Base-by-base conservation (phyloP, 2,797 vertebrate genomes). In the Danionella dracula region DNA sequence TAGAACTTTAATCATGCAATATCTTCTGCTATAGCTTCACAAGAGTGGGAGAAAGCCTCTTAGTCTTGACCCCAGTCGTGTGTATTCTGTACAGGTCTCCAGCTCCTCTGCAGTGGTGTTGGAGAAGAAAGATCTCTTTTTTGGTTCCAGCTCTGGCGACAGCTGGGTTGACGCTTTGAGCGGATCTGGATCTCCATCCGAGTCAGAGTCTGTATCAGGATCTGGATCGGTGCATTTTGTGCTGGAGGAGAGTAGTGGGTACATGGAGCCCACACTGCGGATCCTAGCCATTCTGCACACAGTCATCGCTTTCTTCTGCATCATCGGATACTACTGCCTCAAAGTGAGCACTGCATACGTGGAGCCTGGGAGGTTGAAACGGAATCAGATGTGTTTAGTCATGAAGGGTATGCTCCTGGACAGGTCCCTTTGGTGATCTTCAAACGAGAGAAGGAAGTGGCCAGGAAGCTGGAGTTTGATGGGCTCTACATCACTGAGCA, bases 261-360 rank as follows among this genome's bases (percentile, higher is more conserved):
- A 98, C 83, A 98, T 98, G 95, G 95, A 97, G 79, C 95, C 95
- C 56, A 94, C 91, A 0, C 77, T 97, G 61, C 82, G 93, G 1
- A 93, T 97, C 84, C 78, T 97, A 59, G 94, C 93, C 2, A 78
- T 97, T 48, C 78, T 98, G 1, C 94, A 97, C 77, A 98, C 95
- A 0, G 88, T 97, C 83, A 96, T 97, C 76, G 94, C 95, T 23
- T 98, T 97, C 87, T 97, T 93, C 85, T 98, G 95, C 78, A 97
- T 98, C 80, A 97, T 98, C 16, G 94, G 94, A n/a, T 97, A 97
- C 85, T 96, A 97, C 79, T 97, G 95, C 80, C 80, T 98, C 31
- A 98, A 97, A 85, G 95, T 90, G 79, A 4, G 9, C 2, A 19
- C 41, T 17, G 41, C 10, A 10, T 8, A 42, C 49, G 12, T n/a